Base-by-base conservation (phyloP, 2,888 invertebrate genomes). In the Boloria euphrosyne region DNA sequence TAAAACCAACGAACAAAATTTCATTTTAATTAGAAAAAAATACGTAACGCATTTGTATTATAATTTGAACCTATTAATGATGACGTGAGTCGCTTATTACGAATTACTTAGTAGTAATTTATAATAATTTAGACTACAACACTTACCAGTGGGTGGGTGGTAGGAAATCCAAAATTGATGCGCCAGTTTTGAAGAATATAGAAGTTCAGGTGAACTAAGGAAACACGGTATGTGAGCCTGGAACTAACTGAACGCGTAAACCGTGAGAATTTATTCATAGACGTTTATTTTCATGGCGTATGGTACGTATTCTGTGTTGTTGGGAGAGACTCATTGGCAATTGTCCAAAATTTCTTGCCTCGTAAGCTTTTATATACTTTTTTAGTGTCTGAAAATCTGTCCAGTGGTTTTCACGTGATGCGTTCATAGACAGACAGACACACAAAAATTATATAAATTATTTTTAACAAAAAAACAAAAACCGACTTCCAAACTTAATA, bases 161-260 rank as follows among this genome's bases (percentile, higher is more conserved):
- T 95, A 96, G 71, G 96, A 96, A 84, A 96, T 96, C 96, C 96
- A 96, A 93, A 96, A 96, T 93, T 96, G 96, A 90, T 96, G 96
- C 93, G 96, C 96, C 96, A 96, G 95, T 91, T 95, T 95, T 61
- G 71, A 50, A 63, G 71, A 64, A 47, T 69, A 67, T 10, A 66
- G 68, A 55, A 67, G 47, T 47, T 55, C 22, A 51, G 58, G 31
- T 54, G 57, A 61, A 67, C 43, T 60, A 60, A 74, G 54, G 38
- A 57, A 53, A 53, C 57, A 18, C 63, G 53, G 53, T 50, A 50
- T 27, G 53, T 62, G 62, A 55, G 44, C 51, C 57, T 44, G 59
- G 61, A 70, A 65, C 61, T 67, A 59, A 72, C 72, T 71, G 76
- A 76, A 76, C 67, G 75, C 74, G 76, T 78, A 82, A 82, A 79